Evolutionary conservation across 1,140 invertebrate genomes (phyloP), one percentile per base, ranked within the genome.

Genomic region (Polypedilum vanderplanki): DNA sequence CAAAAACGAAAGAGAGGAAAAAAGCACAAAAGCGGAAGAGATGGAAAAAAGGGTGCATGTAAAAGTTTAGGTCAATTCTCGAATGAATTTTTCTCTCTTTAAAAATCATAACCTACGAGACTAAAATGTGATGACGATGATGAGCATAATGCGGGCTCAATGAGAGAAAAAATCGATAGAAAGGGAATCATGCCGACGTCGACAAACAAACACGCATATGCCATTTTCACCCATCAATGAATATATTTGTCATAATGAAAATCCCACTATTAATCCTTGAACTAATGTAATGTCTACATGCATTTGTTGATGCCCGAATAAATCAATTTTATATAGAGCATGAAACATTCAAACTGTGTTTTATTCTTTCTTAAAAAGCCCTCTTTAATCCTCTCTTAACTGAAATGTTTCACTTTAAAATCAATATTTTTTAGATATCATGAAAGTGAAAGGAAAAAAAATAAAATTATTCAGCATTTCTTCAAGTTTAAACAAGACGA

Each of bases 171-270:
- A 70, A 70, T 70, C 65, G 65, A 70, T 70, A 70, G 10, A 57
- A 57, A 57, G 17, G 65, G 65, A 20, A 70, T 70, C 9, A 18
- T 18, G 17, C 17, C 20, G 65, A 70, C 17, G 18, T 70, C 15
- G 20, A 20, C 18, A 18, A n/a, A 20, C 18, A 18, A n/a, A 18
- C 7, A 70, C 1, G 7, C 65, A 70, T 70, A 57, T 57, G 46
- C 46, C 46, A 57, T 57, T 57, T 57, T 57, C 46, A 57, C 46
- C 46, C 46, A 57, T 70, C 65, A 20, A 70, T 70, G 17, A 70
- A 70, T 70, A 18, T 70, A 70, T 70, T 70, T 70, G 65, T 70
- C 65, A 70, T 70, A 70, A 70, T 20, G 17, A 22, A 70, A 70
- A 70, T 70, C 65, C 65, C 20, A 70, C 15, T 9, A 70, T 70